Percentiles rank a stretch among this genome's conserved stretches.
Conservation (phyloP, 2,797 vertebrate genomes). For the Periparus ater region DNA sequence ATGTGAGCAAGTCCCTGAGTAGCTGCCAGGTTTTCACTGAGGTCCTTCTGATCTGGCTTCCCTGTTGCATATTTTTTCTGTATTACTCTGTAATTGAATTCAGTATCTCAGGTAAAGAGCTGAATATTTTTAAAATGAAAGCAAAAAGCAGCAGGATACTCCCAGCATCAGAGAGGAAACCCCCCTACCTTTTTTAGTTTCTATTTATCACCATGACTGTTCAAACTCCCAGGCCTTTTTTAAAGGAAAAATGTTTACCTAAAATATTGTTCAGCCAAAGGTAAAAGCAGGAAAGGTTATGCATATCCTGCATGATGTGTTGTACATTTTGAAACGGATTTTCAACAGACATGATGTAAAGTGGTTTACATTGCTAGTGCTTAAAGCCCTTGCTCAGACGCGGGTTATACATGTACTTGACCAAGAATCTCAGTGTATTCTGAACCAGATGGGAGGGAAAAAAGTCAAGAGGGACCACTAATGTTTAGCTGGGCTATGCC, state of each 20-base stretch:
- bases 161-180: constrained; percentile 26
- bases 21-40: constrained; percentile 95
- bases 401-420: not conserved
- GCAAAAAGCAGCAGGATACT: constrained; percentile 7
- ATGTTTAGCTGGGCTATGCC: not conserved
- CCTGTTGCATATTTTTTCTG: constrained; percentile 96
- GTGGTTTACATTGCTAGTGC: not conserved
- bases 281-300: not conserved
- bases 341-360: not conserved
- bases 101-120: constrained; percentile 47
- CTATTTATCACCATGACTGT: not conserved
- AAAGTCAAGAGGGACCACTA: not conserved
- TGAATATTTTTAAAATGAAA: constrained; percentile 46
- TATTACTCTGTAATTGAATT: constrained; percentile 85
- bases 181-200: not conserved
- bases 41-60: constrained; percentile 97
- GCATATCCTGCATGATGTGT: not conserved
- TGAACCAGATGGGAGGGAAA: not conserved
- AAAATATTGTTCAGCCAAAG: not conserved
- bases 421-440: not conserved
- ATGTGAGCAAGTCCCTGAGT: constrained; percentile 97
- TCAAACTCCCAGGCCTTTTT: not conserved
- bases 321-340: not conserved
- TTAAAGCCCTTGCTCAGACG: not conserved
- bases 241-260: constrained; percentile 26